A percentile compares a stretch with the other conserved stretches of the same genome.
Evolutionary conservation across 92 coral and sea anemone genomes (phyloP).

Genomic region (Isaurus tuberculatus): DNA sequence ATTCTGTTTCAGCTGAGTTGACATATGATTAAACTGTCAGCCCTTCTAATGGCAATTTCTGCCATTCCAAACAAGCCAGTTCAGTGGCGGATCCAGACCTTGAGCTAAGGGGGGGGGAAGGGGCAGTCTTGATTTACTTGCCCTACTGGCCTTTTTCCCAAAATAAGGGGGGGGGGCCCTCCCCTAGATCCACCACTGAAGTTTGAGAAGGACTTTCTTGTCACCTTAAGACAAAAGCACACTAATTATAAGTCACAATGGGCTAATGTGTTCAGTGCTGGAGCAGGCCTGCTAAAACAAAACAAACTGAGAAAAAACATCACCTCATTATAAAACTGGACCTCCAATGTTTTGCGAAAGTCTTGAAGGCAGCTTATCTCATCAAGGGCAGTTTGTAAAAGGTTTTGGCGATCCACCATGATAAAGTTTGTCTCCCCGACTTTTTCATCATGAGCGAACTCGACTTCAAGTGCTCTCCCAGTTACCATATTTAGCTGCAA

Average conservation of each 20-base stretch:
- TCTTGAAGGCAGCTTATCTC: conserved; percentile 45
- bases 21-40: not conserved
- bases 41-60: not conserved
- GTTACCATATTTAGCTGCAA: conserved; percentile 49
- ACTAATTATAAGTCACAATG: conserved; percentile 20
- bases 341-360: conserved; percentile 61
- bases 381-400: conserved; percentile 52
- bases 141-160: not conserved
- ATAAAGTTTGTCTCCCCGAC: conserved; percentile 56
- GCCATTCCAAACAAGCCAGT: too few relatives aligned
- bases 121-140: not conserved
- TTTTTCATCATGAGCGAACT: conserved; percentile 9
- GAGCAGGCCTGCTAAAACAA: conserved; percentile 23
- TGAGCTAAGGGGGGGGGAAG: too few relatives aligned
- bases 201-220: conserved; percentile 4
- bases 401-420: conserved; percentile 52
- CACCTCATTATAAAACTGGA: conserved; percentile 64
- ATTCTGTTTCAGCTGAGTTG: too few relatives aligned
- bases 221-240: conserved; percentile 13
- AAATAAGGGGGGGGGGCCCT: not conserved
- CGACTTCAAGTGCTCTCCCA: conserved; percentile 56
- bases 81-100: too few relatives aligned
- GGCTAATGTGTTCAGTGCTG: not conserved
- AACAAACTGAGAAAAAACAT: conserved; percentile 9
- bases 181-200: not conserved